A percentile compares a stretch with the other conserved stretches of the same genome.
phyloP scores from a whole-genome alignment of 1,140 invertebrate species.

The Drosophila ohnishii region DNA sequence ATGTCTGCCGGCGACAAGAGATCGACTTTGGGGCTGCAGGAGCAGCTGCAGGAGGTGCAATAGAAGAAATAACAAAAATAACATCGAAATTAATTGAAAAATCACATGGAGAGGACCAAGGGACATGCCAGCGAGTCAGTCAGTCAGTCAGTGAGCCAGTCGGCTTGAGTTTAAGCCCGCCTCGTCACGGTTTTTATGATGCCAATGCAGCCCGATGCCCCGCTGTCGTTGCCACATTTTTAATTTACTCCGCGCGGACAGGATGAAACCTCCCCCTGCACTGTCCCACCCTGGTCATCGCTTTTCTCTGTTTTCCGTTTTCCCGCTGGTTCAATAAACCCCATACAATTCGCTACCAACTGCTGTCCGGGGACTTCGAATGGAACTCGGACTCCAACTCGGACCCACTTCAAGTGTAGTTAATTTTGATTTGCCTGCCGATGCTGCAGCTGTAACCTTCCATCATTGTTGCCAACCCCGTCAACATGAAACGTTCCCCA shows the following conservation, averaged over 20 bases:
- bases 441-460: conserved; percentile 12
- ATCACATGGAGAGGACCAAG: conserved; percentile 53
- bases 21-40: conserved; percentile 45
- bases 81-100: conserved; percentile 77
- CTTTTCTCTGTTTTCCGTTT: conserved; percentile 19
- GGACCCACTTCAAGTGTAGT: conserved; percentile 64
- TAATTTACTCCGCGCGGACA: conserved; percentile 64
- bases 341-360: conserved; percentile 51
- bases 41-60: conserved; percentile 17
- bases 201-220: conserved; percentile 40
- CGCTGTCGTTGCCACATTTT: conserved; percentile 66
- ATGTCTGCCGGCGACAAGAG: conserved; percentile 60
- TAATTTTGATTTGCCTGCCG: conserved; percentile 70
- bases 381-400: conserved; percentile 12
- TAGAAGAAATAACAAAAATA: conserved; percentile 40
- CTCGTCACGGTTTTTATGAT: conserved; percentile 66
- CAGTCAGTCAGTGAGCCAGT: conserved; percentile 17
- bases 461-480: conserved; percentile 16
- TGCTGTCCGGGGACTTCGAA: conserved; percentile 16
- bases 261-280: conserved; percentile 11
- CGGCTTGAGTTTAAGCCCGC: conserved; percentile 33
- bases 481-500: background rate
- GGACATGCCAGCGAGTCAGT: conserved; percentile 7
- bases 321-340: conserved; percentile 69
- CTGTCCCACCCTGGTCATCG: background rate